phyloP scores from a whole-genome alignment of 2,888 invertebrate species.

The Thera obeliscata region DNA sequence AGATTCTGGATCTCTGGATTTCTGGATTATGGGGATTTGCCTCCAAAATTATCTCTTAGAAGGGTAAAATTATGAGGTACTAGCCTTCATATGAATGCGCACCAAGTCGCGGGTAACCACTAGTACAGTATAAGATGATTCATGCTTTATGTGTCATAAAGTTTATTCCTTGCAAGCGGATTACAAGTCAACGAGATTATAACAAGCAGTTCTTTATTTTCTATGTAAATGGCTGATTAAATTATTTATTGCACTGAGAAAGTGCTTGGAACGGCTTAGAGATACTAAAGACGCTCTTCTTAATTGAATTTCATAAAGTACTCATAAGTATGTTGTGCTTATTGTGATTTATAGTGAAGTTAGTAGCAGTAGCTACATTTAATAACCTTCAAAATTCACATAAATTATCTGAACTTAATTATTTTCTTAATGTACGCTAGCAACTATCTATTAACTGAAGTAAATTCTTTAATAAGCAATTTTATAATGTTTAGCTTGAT shows the following conservation, averaged over 20 bases:
- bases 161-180: constrained; percentile 13
- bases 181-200: constrained; percentile 9
- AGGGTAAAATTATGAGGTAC: no score
- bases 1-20: no score
- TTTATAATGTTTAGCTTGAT: no score
- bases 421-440: neutral
- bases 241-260: constrained; percentile 10
- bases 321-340: neutral
- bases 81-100: no score
- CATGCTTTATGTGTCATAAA: constrained; percentile 2
- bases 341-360: neutral
- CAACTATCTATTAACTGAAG: no score
- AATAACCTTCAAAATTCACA: neutral
- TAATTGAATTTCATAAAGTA: constrained; percentile 8
- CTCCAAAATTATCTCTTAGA: no score
- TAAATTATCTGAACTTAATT: neutral
- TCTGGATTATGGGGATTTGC: no score
- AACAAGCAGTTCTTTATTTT: constrained; percentile 18
- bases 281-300: constrained; percentile 3
- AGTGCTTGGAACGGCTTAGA: neutral
- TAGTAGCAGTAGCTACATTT: neutral
- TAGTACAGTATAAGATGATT: constrained; percentile 6
- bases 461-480: no score
- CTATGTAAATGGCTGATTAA: constrained; percentile 2
- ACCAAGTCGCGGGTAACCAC: no score